phyloP scores from a whole-genome alignment of 1,140 invertebrate species.

The Zaprionus camerounensis region DNA sequence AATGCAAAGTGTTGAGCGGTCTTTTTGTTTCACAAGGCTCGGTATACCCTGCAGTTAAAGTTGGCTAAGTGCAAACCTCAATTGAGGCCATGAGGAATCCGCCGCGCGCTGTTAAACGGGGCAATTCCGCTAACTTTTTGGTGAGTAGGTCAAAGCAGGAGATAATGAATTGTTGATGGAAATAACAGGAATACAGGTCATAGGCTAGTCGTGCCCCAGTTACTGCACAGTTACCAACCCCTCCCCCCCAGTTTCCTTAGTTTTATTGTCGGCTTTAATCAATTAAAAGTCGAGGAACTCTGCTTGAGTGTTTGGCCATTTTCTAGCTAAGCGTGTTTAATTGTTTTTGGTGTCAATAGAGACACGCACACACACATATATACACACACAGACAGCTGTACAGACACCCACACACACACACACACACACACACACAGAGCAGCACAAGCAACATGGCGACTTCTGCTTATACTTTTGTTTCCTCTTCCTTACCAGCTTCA shows the following conservation, averaged over 20 bases:
- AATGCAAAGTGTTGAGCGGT: constrained; percentile 41
- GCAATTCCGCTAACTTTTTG: neutral
- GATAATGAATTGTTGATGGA: neutral
- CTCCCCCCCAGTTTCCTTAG: neutral
- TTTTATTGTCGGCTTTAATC: neutral
- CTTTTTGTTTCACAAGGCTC: neutral
- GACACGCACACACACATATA: neutral
- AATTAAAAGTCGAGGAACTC: neutral
- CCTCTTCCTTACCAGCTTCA: neutral
- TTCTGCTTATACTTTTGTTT: constrained; percentile 9
- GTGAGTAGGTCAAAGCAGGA: neutral
- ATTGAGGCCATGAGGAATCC: neutral
- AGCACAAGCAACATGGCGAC: constrained; percentile 6
- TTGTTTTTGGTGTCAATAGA: constrained; percentile 3
- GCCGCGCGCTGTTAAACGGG: neutral
- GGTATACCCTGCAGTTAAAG: neutral
- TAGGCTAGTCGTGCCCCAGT: neutral
- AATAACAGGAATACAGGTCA: neutral
- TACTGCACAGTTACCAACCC: neutral
- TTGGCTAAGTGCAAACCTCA: neutral
- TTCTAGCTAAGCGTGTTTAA: constrained; percentile 12
- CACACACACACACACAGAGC: neutral
- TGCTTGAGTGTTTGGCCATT: constrained; percentile 8
- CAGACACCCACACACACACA: constrained; percentile 7
- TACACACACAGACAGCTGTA: neutral